phyloP scores from a whole-genome alignment of 2,113 vertebrate species.

The Excalfactoria chinensis region DNA sequence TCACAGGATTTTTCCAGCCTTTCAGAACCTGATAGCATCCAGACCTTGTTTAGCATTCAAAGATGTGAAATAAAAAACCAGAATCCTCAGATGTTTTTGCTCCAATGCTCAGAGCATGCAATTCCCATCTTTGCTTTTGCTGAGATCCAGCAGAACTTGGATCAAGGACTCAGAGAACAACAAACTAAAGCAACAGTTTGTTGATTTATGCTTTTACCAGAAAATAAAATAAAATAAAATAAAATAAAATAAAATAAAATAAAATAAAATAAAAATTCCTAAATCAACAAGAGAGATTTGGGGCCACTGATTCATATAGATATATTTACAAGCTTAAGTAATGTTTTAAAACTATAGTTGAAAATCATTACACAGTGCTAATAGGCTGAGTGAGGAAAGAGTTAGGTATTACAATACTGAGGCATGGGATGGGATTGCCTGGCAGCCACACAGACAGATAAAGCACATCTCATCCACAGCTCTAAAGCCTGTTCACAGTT shows the following conservation, averaged over 20 bases:
- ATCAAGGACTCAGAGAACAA: neutral
- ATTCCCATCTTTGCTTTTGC: neutral
- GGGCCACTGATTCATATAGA: neutral
- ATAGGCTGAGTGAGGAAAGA: neutral
- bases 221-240: neutral
- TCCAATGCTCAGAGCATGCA: neutral
- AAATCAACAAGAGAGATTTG: neutral
- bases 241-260: too few relatives aligned
- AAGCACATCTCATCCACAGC: neutral
- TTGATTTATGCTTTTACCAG: neutral
- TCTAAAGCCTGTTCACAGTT: neutral
- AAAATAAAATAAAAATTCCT: neutral
- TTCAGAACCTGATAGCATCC: neutral
- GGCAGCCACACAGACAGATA: rapidly evolving
- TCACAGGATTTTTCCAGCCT: neutral
- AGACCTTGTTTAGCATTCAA: neutral
- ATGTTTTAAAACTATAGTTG: neutral
- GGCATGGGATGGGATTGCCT: neutral
- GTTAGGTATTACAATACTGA: neutral
- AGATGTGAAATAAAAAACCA: neutral
- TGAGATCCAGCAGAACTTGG: neutral
- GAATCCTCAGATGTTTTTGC: neutral
- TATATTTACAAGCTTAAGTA: neutral
- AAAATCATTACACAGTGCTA: neutral
- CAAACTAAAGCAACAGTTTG: neutral